phyloP scores from a whole-genome alignment of 2,113 vertebrate species.

The Ciconia boyciana region DNA sequence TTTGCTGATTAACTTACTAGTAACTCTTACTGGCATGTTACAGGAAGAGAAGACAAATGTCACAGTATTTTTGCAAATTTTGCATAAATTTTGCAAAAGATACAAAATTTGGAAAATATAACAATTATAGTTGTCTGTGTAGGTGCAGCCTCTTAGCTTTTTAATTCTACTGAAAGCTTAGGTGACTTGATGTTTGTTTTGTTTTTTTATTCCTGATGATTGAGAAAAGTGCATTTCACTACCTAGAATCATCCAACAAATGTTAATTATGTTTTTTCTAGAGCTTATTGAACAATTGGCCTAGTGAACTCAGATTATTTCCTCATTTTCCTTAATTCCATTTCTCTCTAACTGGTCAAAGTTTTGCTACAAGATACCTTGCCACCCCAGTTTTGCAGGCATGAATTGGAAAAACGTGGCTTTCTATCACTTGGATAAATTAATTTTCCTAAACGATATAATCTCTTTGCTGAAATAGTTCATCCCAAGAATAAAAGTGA shows the following conservation, averaged over 20 bases:
- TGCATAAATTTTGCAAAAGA: neutral
- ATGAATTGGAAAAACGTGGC: neutral
- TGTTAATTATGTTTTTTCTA: neutral
- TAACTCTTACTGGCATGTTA: neutral
- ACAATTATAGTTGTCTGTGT: neutral
- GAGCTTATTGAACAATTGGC: neutral
- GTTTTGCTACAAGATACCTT: neutral
- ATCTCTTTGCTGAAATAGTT: neutral
- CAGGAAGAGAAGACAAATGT: neutral
- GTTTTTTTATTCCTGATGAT: neutral
- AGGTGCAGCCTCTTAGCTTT: neutral
- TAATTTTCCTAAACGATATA: neutral
- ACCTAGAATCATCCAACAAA: neutral
- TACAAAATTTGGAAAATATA: neutral
- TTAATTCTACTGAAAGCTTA: neutral
- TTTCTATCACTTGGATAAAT: neutral
- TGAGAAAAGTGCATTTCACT: neutral
- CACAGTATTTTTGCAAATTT: neutral
- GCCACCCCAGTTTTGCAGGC: neutral
- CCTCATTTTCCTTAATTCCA: neutral
- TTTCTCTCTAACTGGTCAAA: neutral
- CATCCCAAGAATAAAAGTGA: neutral
- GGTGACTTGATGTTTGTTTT: neutral
- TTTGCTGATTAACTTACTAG: neutral
- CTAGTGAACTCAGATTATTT: neutral